These are phyloP conservation scores for Styela clava DNA, from an alignment of 23 tunicate genomes.

Conservation along the genomic window DNA sequence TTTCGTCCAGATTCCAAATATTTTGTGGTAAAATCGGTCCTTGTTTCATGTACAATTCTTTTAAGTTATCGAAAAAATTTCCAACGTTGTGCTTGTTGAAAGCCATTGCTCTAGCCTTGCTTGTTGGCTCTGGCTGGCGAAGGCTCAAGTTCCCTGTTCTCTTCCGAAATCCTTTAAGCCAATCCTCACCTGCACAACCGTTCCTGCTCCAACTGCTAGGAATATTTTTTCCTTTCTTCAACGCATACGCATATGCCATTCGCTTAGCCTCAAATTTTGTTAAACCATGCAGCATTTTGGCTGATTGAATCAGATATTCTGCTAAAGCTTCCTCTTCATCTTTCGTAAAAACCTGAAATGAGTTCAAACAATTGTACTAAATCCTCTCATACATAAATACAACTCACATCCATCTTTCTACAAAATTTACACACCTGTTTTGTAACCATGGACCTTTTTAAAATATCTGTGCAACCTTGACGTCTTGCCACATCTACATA, in stretches of 20 bases:
- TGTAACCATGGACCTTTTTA: slow-evolving; percentile 20
- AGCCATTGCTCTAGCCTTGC: slow-evolving; percentile 39
- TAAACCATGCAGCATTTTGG: slow-evolving; percentile 30
- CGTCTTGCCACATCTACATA: neutral
- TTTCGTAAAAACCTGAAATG: slow-evolving; percentile 23
- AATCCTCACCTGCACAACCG: slow-evolving; percentile 25
- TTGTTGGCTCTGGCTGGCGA: slow-evolving; percentile 40
- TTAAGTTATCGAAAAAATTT: slow-evolving; percentile 24
- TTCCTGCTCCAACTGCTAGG: slow-evolving; percentile 28
- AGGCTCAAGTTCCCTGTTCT: slow-evolving; percentile 23
- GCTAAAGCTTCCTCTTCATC: slow-evolving; percentile 31
- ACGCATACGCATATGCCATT: slow-evolving; percentile 34
- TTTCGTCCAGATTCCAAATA: slow-evolving; percentile 44
- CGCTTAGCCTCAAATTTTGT: slow-evolving; percentile 21
- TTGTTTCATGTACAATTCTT: slow-evolving; percentile 1
- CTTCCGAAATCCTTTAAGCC: slow-evolving; percentile 23
- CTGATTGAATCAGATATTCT: slow-evolving; percentile 22
- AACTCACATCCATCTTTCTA: neutral
- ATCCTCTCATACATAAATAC: neutral
- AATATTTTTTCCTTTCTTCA: slow-evolving; percentile 12
- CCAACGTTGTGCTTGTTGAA: slow-evolving; percentile 25
- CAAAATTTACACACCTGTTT: slow-evolving; percentile 17
- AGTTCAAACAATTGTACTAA: neutral
- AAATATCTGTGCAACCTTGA: slow-evolving; percentile 8
- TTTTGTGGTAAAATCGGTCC: slow-evolving; percentile 11